Evolutionary conservation across 1,140 invertebrate genomes (phyloP).

Genomic region (Holcopasites calliopsidis): DNA sequence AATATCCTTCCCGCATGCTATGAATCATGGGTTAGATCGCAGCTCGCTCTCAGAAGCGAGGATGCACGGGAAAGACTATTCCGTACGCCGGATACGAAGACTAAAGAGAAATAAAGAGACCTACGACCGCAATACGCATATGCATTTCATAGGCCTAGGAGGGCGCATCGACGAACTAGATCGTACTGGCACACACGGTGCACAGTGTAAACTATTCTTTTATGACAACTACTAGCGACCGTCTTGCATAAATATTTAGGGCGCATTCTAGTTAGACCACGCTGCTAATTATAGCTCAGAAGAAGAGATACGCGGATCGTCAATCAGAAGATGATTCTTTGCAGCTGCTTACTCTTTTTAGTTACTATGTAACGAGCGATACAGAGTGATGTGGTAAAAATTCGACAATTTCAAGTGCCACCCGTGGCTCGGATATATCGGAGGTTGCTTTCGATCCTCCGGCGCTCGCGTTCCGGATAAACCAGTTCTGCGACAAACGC

Average conservation of each 20-base stretch:
- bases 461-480: constrained; percentile 36
- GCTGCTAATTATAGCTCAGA: not conserved
- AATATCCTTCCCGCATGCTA: not conserved
- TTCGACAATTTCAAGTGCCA: not conserved
- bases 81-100: not conserved
- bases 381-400: not conserved
- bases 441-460: constrained; percentile 7
- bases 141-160: constrained; percentile 13
- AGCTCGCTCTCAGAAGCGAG: not conserved
- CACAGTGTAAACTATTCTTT: not conserved
- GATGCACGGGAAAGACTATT: not conserved
- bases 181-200: not conserved
- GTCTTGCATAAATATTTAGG: not conserved
- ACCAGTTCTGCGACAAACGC: constrained; percentile 33
- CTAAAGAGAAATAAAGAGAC: not conserved
- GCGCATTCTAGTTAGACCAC: not conserved
- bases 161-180: not conserved
- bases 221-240: not conserved
- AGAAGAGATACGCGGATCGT: not conserved
- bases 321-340: no score
- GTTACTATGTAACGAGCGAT: no score
- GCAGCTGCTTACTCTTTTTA: no score
- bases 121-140: not conserved
- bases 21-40: not conserved
- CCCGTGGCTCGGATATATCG: not conserved